Conservation (phyloP, 2,797 vertebrate species). For the Gambusia yucatana region DNA sequence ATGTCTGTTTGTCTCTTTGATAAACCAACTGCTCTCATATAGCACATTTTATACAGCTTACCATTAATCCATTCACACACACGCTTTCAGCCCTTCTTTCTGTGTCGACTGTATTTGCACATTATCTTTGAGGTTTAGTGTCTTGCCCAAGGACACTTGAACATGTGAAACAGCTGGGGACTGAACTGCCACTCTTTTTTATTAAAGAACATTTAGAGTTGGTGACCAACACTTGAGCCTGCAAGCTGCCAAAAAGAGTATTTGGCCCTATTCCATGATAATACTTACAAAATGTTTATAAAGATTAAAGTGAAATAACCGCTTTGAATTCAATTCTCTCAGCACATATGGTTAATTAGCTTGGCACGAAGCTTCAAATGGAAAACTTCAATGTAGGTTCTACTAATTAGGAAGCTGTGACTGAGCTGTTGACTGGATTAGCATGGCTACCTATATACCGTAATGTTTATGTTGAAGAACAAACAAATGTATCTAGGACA, state of each 20-base stretch:
- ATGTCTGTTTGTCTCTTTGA: neutral
- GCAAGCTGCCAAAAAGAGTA: neutral
- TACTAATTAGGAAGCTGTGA: neutral
- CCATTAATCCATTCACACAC: neutral
- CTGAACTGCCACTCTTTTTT: neutral
- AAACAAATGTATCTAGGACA: neutral
- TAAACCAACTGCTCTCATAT: neutral
- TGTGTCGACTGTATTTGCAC: neutral
- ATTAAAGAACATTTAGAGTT: neutral
- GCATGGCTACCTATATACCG: neutral
- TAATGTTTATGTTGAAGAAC: neutral
- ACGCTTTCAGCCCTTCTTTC: neutral
- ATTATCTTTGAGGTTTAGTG: neutral
- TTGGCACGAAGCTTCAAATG: neutral
- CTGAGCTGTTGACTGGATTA: neutral
- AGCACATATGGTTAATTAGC: neutral
- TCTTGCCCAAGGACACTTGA: neutral
- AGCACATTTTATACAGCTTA: neutral
- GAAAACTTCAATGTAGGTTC: neutral
- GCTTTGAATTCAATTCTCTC: neutral
- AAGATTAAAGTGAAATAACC: neutral
- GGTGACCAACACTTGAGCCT: neutral
- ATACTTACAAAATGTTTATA: neutral
- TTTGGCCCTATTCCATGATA: too few relatives aligned
- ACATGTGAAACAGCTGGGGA: neutral